Evolutionary conservation across 2,113 vertebrate species (phyloP).

Genomic region (Pseudois nayaur): DNA sequence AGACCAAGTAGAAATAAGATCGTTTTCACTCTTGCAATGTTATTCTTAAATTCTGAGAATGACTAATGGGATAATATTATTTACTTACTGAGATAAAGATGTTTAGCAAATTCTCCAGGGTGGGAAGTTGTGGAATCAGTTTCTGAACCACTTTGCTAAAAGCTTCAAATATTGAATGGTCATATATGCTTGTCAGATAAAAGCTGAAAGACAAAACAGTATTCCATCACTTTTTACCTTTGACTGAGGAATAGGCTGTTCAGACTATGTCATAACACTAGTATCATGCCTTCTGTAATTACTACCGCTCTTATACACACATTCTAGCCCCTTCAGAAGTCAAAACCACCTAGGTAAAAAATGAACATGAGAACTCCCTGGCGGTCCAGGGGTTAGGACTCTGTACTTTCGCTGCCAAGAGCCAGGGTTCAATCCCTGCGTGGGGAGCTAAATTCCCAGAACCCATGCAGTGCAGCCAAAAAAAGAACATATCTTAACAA

Average conservation of each 20-base stretch:
- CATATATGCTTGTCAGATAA: conserved; percentile 94
- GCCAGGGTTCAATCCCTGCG: background rate
- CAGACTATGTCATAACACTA: background rate
- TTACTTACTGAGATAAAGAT: conserved; percentile 94
- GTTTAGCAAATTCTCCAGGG: conserved; percentile 92
- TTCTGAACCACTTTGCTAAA: conserved; percentile 95
- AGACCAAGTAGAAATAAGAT: background rate
- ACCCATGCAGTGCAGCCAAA: background rate
- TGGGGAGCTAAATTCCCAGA: background rate
- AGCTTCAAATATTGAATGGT: conserved; percentile 94
- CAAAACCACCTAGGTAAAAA: background rate
- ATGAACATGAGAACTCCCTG: background rate
- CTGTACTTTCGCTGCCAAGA: background rate
- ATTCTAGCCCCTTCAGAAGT: background rate
- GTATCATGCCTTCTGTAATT: background rate
- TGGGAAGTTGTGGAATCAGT: conserved; percentile 92
- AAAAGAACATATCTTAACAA: background rate
- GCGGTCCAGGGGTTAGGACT: background rate
- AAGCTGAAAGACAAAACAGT: conserved; percentile 83
- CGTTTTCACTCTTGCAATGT: background rate
- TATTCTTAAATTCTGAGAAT: background rate
- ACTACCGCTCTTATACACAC: background rate
- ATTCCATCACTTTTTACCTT: conserved; percentile 72
- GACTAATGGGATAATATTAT: conserved; percentile 29
- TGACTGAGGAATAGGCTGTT: background rate